Evolutionary conservation across 2,113 vertebrate genomes (phyloP).

Genomic region (Drymodes brunneopygia): DNA sequence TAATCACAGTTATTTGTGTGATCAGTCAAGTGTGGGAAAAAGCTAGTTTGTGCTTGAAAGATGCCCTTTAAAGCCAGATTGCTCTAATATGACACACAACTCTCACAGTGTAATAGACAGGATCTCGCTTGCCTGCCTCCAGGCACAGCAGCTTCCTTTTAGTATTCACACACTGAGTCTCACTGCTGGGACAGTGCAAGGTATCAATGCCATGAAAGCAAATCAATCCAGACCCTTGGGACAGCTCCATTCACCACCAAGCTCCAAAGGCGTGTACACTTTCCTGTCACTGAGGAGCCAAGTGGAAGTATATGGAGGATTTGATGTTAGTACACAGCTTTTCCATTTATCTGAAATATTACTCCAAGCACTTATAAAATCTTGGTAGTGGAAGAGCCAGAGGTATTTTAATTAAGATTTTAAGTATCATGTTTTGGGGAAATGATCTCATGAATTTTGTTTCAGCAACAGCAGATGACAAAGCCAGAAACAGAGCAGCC

Average conservation of each 20-base stretch:
- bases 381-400: background rate
- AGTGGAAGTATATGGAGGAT: background rate
- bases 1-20: conserved; percentile 67
- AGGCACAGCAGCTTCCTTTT: conserved; percentile 4
- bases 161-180: background rate
- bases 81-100: conserved; percentile 54
- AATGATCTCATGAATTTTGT: background rate
- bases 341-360: background rate
- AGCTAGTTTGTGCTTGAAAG: conserved; percentile 61
- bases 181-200: background rate
- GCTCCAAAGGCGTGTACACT: rapidly evolving
- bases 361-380: background rate
- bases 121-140: background rate
- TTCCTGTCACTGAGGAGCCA: background rate
- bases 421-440: background rate
- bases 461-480: background rate
- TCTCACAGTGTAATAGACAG: background rate
- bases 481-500: background rate
- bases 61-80: conserved; percentile 62
- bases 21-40: conserved; percentile 60
- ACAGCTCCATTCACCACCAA: background rate
- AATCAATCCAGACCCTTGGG: background rate
- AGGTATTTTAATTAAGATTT: background rate
- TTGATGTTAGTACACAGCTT: background rate
- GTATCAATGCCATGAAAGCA: background rate